Base-by-base conservation (phyloP, 37 sponge, comb jelly and placozoan genomes). In the Dysidea cf. avara region DNA sequence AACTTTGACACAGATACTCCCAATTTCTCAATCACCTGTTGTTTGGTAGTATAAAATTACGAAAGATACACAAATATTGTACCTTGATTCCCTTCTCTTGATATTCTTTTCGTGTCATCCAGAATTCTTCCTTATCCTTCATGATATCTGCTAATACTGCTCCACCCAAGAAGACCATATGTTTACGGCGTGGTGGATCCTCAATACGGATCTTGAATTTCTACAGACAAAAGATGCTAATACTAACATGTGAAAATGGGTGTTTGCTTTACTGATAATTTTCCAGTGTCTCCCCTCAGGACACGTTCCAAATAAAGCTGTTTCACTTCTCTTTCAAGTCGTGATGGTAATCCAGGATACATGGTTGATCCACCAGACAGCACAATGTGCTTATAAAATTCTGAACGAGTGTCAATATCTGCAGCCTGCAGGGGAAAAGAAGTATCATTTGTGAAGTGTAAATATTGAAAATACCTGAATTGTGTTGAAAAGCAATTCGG, bases 171-270 rank as follows among this genome's bases (percentile, higher is more conserved):
- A 99, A 99, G 43, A 99, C 99, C 86, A 99, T 89, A 83, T 99
- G 99, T 79, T 95, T 99, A 55, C 99, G 87, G 36, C 99, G 78
- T 14, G 99, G 99, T 9, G 99, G 99, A 54, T 99, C 99, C 40
- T 99, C 99, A 69, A 99, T 99, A 40, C 99, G 84, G 51, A 99
- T 95, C 86, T 95, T 99, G 88, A 99, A 99, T 95, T 95, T 99
- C 90, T 92, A 67, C 1, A 76, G 34, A 43, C 35, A 4, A 56
- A 34, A 72, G 53, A n/a, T n/a, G n/a, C n/a, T n/a, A n/a, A n/a
- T n/a, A n/a, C n/a, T n/a, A n/a, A n/a, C n/a, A n/a, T n/a, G n/a
- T n/a, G n/a, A n/a, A n/a, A n/a, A n/a, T 30, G 75, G 11, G 70
- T 21, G 29, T 25, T n/a, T 68, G 32, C 20, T 36, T 85, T 81